Conservation (phyloP, 2,113 vertebrate genomes). For the Dicaeum eximium region DNA sequence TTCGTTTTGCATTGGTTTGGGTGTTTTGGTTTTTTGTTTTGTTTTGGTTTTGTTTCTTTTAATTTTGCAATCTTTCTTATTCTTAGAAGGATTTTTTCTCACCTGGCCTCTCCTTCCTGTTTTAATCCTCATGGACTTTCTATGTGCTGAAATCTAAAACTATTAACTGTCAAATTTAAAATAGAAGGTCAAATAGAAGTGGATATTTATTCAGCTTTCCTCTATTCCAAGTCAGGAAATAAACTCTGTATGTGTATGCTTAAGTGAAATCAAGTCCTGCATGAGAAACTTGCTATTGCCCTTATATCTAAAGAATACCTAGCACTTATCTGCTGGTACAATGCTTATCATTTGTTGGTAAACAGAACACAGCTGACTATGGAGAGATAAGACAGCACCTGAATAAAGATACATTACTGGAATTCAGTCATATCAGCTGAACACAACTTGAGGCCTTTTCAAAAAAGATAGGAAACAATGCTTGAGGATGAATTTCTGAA, state of each 20-base stretch:
- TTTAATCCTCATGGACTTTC: background rate
- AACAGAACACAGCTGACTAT: background rate
- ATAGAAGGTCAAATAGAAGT: background rate
- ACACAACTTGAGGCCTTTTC: background rate
- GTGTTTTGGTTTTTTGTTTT: background rate
- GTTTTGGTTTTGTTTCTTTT: no score
- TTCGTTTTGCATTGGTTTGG: fast-evolving
- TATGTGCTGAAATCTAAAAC: background rate
- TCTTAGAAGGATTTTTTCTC: background rate
- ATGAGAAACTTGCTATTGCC: background rate
- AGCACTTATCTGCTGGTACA: background rate
- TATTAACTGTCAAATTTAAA: background rate
- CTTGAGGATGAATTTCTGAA: background rate
- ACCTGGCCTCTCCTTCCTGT: fast-evolving
- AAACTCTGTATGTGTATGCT: background rate
- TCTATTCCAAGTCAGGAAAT: background rate
- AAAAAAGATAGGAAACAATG: background rate
- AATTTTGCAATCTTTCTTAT: background rate
- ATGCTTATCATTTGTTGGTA: background rate
- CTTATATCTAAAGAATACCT: background rate
- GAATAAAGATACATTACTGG: background rate
- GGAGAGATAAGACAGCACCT: background rate
- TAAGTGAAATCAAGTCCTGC: background rate
- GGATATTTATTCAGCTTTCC: background rate
- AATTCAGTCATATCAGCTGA: background rate